These are phyloP conservation scores for Euthynnus affinis DNA, from an alignment of 2,797 vertebrate species.

Conservation along the genomic window DNA sequence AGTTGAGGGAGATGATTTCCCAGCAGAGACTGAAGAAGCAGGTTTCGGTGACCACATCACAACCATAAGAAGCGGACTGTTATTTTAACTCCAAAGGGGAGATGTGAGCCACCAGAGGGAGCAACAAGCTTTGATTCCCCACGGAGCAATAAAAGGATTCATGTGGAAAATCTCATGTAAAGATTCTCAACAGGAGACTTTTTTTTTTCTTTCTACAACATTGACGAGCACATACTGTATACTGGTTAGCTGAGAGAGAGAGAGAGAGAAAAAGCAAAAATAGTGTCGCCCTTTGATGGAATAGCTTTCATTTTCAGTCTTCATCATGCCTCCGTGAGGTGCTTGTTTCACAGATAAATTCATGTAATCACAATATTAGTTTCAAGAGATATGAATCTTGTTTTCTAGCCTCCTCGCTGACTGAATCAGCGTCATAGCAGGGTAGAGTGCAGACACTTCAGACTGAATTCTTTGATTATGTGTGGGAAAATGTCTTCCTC, in stretches of 20 bases:
- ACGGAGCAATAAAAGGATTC: constrained; percentile 40
- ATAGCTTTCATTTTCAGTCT: constrained; percentile 25
- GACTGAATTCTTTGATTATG: constrained; percentile 74
- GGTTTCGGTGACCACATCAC: constrained; percentile 18
- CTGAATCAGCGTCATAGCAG: constrained; percentile 33
- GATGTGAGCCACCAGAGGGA: constrained; percentile 71
- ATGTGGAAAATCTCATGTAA: constrained; percentile 24
- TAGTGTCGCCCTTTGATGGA: constrained; percentile 2
- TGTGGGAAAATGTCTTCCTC: constrained; percentile 75
- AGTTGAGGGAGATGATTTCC: not conserved
- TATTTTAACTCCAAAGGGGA: constrained; percentile 48
- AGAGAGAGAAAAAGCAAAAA: not conserved
- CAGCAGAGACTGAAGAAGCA: not conserved
- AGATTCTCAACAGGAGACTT: constrained; percentile 3
- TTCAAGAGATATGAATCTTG: constrained; percentile 52
- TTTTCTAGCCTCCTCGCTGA: constrained; percentile 31
- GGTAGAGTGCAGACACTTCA: constrained; percentile 36
- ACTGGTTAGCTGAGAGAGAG: not conserved
- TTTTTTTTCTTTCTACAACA: not conserved
- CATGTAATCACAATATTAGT: constrained; percentile 54
- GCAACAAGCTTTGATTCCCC: constrained; percentile 64
- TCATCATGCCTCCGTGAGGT: constrained; percentile 2
- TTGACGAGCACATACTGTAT: not conserved
- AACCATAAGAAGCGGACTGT: constrained; percentile 23
- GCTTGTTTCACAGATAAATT: constrained; percentile 50